Base-by-base conservation (phyloP, 2,113 vertebrate species). In the Labeo rohita region DNA sequence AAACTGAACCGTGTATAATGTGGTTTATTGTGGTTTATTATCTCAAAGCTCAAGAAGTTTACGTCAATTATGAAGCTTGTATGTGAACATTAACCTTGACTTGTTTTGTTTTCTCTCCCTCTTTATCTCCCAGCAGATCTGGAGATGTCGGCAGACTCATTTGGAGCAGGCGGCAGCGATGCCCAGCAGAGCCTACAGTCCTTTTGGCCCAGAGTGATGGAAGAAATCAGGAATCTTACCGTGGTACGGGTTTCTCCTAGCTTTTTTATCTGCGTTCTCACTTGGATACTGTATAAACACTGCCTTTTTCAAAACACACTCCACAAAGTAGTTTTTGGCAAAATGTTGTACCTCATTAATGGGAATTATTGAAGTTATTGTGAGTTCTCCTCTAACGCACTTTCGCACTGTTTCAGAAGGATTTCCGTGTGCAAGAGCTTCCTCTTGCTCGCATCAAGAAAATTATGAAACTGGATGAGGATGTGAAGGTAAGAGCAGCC, bases 391-490 rank as follows among this genome's bases (percentile, higher is more conserved):
- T 79, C 85, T 82, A 82, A 89, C 45, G 43, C 63, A 23, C 6
- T 23, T 4, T 90, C 75, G 73, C 76, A 90, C 18, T 89, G 47
- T 94, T 95, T 88, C 96, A 99, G 98, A 99, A 99, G 96, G 98
- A 99, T 92, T 99, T 99, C 88, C 95, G 98, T 68, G 97, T 99
- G 77, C 98, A 99, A 90, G 98, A 99, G 90, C 96, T 99, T 83
- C 98, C 98, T 78, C 91, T 99, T 84, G 98, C 98, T 90, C 97
- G 98, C 76, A 99, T 99, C 92, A 99, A 99, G 95, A 99, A 99
- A 93, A 99, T 99, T 90, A 99, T 99, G 98, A 99, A 99, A 89
- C 91, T 99, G 90, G 98, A 99, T 95, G 98, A 99, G 91, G 98
- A 99, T 89, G 98, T 99, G 88, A 99, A 99, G 96, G 98, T 98